A percentile compares a stretch with the other conserved stretches of the same genome.
Evolutionary conservation across 2,888 invertebrate genomes (phyloP).

Genomic region (Xiphydria camelus): DNA sequence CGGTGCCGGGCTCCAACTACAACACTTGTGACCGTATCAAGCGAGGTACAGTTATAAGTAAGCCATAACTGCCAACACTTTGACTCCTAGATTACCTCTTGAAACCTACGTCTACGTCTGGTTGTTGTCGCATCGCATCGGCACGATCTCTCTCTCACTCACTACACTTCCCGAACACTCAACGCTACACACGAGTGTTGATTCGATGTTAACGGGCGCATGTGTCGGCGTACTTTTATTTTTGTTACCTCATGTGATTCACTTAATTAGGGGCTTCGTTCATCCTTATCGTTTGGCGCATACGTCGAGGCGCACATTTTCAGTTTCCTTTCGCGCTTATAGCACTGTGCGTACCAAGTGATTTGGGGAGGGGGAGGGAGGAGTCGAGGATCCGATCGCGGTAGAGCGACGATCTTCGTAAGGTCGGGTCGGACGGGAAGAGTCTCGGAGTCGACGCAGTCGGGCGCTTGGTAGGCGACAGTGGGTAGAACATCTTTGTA

Average conservation of each 20-base stretch:
- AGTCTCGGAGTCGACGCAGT: no score
- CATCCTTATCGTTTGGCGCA: conserved; percentile 7
- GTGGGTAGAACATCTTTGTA: conserved; percentile 44
- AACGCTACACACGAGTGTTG: conserved; percentile 15
- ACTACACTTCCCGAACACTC: conserved; percentile 22
- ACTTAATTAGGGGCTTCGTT: conserved; percentile 8
- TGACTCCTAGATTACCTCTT: conserved; percentile 37
- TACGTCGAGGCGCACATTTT: conserved; percentile 1
- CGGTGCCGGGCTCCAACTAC: conserved; percentile 91
- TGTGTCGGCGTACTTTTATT: conserved; percentile 11
- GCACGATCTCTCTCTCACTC: conserved; percentile 44
- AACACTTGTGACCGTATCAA: conserved; percentile 93
- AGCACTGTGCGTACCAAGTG: conserved; percentile 15
- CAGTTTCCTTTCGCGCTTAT: conserved; percentile 11
- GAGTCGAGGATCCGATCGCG: no score
- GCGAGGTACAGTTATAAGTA: conserved; percentile 90
- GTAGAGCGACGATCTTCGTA: no score
- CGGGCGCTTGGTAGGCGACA: conserved; percentile 49
- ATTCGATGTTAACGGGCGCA: conserved; percentile 16
- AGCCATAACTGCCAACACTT: conserved; percentile 61
- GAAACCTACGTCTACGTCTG: conserved; percentile 31
- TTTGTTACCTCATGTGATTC: conserved; percentile 9
- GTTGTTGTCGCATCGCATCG: conserved; percentile 53
- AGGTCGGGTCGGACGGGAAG: no score
- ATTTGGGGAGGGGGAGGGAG: not conserved